These are phyloP conservation scores for Conus canariensis DNA, from an alignment of 2,888 invertebrate species.

Conservation along the genomic window DNA sequence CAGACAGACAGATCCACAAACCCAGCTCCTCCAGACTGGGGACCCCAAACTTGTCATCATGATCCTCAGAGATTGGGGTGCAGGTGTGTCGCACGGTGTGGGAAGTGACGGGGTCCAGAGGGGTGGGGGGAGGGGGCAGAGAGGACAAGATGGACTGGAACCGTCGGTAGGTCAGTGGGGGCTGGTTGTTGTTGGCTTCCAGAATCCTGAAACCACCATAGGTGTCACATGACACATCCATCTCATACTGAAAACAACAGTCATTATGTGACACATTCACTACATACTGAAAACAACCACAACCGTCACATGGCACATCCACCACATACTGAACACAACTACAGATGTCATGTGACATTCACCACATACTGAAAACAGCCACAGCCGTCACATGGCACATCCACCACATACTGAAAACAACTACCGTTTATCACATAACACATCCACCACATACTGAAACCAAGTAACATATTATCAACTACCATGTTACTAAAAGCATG, in stretches of 20 bases:
- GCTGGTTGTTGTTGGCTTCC: conserved; percentile 88
- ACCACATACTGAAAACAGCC: no score
- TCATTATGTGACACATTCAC: background rate
- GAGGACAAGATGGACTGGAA: conserved; percentile 89
- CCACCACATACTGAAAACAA: no score
- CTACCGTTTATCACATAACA: no score
- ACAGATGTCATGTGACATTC: no score
- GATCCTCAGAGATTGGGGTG: conserved; percentile 87
- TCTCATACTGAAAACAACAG: background rate
- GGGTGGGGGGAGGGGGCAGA: conserved; percentile 87
- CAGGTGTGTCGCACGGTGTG: conserved; percentile 83
- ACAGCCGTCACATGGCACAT: no score
- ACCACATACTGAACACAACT: no score
- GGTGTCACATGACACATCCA: background rate
- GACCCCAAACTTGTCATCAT: conserved; percentile 90
- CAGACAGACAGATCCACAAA: conserved; percentile 67
- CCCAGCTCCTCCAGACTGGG: conserved; percentile 92
- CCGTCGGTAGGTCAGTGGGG: conserved; percentile 92
- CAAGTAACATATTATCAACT: no score
- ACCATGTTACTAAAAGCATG: no score
- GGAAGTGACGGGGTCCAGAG: conserved; percentile 83
- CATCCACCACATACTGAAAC: no score
- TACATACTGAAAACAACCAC: background rate
- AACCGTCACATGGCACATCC: no score
- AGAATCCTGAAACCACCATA: conserved; percentile 83